These are phyloP conservation scores for Motacilla tschutschensis DNA, from an alignment of 2,113 vertebrate genomes.

Conservation along the genomic window DNA sequence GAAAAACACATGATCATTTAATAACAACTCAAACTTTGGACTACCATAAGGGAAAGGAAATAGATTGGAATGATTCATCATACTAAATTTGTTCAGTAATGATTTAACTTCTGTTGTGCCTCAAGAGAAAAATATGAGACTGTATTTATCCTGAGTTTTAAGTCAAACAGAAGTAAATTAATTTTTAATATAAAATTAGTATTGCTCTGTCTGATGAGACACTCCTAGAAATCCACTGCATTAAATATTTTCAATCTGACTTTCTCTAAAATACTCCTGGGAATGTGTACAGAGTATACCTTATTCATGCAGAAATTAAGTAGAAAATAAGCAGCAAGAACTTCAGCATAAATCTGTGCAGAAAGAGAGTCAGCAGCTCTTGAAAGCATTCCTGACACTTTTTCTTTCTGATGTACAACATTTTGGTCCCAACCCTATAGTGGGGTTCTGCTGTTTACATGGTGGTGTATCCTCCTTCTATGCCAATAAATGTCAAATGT, in stretches of 20 bases:
- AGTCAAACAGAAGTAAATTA: slow-evolving; percentile 44
- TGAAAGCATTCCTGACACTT: background rate
- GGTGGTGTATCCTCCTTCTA: background rate
- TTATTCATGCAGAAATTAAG: slow-evolving; percentile 45
- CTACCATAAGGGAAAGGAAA: background rate
- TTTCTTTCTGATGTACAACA: background rate
- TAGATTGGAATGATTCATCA: background rate
- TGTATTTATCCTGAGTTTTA: slow-evolving; percentile 41
- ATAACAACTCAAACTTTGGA: background rate
- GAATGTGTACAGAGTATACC: background rate
- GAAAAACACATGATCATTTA: background rate
- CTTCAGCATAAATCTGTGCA: background rate
- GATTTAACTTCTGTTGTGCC: background rate
- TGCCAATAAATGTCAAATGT: background rate
- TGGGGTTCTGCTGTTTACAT: background rate
- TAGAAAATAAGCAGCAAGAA: slow-evolving; percentile 33
- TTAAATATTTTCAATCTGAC: slow-evolving; percentile 20
- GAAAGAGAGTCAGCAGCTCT: background rate
- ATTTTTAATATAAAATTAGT: slow-evolving; percentile 56
- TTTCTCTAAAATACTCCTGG: slow-evolving; percentile 37
- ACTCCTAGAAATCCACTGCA: slow-evolving; percentile 12
- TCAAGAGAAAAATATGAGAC: slow-evolving; percentile 29
- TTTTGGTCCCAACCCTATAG: background rate
- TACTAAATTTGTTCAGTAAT: background rate
- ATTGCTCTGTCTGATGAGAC: slow-evolving; percentile 15